A percentile compares a stretch with the other conserved stretches of the same genome.
Conservation (phyloP, 2,888 invertebrate species). For the Ormyrus nitidulus region DNA sequence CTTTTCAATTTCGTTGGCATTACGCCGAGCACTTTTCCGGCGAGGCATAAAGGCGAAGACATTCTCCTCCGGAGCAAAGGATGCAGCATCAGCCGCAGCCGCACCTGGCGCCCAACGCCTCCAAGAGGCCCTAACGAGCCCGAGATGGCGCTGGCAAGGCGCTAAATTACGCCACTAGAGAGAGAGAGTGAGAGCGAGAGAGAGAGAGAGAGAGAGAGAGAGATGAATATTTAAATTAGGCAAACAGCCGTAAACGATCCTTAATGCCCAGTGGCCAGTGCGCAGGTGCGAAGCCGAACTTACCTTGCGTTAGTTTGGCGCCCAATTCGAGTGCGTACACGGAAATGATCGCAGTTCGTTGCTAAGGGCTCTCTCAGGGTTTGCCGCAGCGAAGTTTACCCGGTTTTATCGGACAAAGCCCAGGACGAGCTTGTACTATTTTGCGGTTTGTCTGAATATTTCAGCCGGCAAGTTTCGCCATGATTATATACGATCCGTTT, state of each 20-base stretch:
- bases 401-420: neutral
- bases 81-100: neutral
- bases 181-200: neutral
- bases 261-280: slow-evolving; percentile 59
- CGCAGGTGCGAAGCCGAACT: slow-evolving; percentile 49
- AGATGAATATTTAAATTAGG: slow-evolving; percentile 66
- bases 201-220: neutral
- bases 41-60: slow-evolving; percentile 22
- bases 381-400: neutral
- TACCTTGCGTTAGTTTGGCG: slow-evolving; percentile 21
- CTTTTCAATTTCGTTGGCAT: slow-evolving; percentile 51
- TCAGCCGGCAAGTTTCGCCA: slow-evolving; percentile 29
- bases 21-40: slow-evolving; percentile 38
- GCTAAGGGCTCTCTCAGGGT: slow-evolving; percentile 38
- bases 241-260: slow-evolving; percentile 63
- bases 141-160: slow-evolving; percentile 13
- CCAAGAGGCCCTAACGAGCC: slow-evolving; percentile 48
- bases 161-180: slow-evolving; percentile 38
- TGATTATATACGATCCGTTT: slow-evolving; percentile 32
- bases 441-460: slow-evolving; percentile 36
- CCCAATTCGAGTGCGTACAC: slow-evolving; percentile 26
- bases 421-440: neutral
- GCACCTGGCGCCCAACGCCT: slow-evolving; percentile 37
- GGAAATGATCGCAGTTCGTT: slow-evolving; percentile 22
- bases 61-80: slow-evolving; percentile 6